These are phyloP conservation scores for Falcaria lacertinaria DNA, from an alignment of 2,888 invertebrate genomes.

Conservation along the genomic window DNA sequence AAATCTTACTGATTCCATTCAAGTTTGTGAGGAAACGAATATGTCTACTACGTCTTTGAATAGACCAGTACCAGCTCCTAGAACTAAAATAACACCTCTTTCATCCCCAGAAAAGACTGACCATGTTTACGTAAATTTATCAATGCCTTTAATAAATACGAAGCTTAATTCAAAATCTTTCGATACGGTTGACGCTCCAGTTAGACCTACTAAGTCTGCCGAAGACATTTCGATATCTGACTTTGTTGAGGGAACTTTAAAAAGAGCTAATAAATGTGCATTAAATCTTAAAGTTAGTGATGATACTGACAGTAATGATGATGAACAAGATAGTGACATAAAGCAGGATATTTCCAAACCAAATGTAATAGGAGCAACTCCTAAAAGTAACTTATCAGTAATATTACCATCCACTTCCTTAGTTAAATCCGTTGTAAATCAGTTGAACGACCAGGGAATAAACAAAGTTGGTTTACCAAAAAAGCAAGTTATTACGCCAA, in stretches of 20 bases:
- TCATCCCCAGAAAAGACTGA: slow-evolving; percentile 64
- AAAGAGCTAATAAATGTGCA: slow-evolving; percentile 13
- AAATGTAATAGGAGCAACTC: slow-evolving; percentile 70
- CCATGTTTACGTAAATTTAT: slow-evolving; percentile 80
- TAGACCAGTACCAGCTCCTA: slow-evolving; percentile 80
- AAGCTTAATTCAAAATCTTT: slow-evolving; percentile 44
- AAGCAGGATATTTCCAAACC: slow-evolving; percentile 45
- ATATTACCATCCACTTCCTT: slow-evolving; percentile 66
- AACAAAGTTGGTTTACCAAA: slow-evolving; percentile 63
- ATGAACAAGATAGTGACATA: slow-evolving; percentile 24
- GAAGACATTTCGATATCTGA: slow-evolving; percentile 48
- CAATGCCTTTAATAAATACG: slow-evolving; percentile 69
- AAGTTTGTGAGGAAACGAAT: slow-evolving; percentile 79
- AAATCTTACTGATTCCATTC: slow-evolving; percentile 83
- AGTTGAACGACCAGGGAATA: slow-evolving; percentile 62
- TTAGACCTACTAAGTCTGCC: slow-evolving; percentile 57
- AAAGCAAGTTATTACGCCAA: slow-evolving; percentile 67
- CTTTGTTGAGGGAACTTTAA: slow-evolving; percentile 18
- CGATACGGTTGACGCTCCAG: slow-evolving; percentile 57
- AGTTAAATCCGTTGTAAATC: slow-evolving; percentile 64
- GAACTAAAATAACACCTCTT: slow-evolving; percentile 64
- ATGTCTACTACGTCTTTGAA: slow-evolving; percentile 71
- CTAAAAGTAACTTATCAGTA: slow-evolving; percentile 53
- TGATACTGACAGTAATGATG: slow-evolving; percentile 24
- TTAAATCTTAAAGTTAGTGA: slow-evolving; percentile 24